Evolutionary conservation across 2,888 invertebrate species (phyloP).

Genomic region (Dynastes hyllus): DNA sequence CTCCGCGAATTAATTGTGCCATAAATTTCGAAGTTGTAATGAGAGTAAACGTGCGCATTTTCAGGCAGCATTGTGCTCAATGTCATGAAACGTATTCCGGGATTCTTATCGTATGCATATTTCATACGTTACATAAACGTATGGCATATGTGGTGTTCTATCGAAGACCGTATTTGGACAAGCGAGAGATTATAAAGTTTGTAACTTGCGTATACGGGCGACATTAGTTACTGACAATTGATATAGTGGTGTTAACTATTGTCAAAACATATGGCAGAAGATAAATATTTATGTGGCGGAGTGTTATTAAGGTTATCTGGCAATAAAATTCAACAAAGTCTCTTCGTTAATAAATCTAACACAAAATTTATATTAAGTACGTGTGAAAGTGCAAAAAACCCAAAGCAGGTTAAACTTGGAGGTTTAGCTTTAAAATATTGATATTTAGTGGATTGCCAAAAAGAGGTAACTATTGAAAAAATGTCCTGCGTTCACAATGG

Average conservation of each 20-base stretch:
- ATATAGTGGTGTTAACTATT: background rate
- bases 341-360: too few relatives aligned
- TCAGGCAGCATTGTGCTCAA: conserved; percentile 27
- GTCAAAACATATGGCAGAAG: too few relatives aligned
- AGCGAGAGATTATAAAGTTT: conserved; percentile 6
- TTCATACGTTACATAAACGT: background rate
- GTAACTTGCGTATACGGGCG: background rate
- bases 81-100: conserved; percentile 4
- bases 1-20: conserved; percentile 22
- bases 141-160: background rate
- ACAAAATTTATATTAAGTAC: too few relatives aligned
- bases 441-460: too few relatives aligned
- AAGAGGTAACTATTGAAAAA: too few relatives aligned
- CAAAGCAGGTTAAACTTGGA: too few relatives aligned
- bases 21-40: conserved; percentile 25
- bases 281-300: too few relatives aligned
- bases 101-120: conserved; percentile 16
- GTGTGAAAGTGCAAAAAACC: too few relatives aligned
- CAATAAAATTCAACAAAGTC: too few relatives aligned
- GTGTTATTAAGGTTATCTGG: too few relatives aligned
- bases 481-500: too few relatives aligned
- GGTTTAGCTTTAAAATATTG: too few relatives aligned
- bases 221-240: background rate
- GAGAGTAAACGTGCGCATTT: conserved; percentile 29
- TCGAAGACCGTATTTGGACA: conserved; percentile 4